Evolutionary conservation across 2,888 invertebrate genomes (phyloP).

Genomic region (Caenorhabditis becei): DNA sequence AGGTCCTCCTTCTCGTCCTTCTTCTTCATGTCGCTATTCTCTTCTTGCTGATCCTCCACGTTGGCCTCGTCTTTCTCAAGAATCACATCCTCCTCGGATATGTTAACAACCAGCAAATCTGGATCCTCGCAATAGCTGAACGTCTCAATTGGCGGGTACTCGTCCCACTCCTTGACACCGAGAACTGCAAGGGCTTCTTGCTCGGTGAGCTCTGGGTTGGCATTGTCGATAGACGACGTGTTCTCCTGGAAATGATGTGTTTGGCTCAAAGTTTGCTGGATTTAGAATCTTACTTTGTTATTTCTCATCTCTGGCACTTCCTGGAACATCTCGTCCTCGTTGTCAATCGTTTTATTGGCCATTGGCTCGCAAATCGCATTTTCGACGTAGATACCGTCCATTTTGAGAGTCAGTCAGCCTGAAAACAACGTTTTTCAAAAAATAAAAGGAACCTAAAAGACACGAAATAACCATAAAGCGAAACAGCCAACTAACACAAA

Average conservation of each 20-base stretch:
- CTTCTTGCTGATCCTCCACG: not conserved
- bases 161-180: slow-evolving; percentile 41
- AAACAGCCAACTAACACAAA: too few species aligned
- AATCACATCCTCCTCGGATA: slow-evolving; percentile 13
- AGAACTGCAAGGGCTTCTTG: slow-evolving; percentile 10
- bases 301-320: slow-evolving; percentile 20
- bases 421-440: too few species aligned
- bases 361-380: too few species aligned
- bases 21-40: not conserved
- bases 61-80: slow-evolving; percentile 23
- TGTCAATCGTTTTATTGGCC: not conserved
- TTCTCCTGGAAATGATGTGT: slow-evolving; percentile 1
- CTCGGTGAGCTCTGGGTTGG: not conserved
- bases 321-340: slow-evolving; percentile 29
- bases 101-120: too few species aligned
- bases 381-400: slow-evolving; percentile 6
- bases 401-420: too few species aligned
- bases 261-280: not conserved
- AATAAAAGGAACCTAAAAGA: too few species aligned
- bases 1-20: not conserved
- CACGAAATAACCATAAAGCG: too few species aligned
- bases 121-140: slow-evolving; percentile 37
- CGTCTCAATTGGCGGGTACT: slow-evolving; percentile 52
- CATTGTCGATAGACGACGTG: slow-evolving; percentile 19
- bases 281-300: not conserved